A percentile compares a stretch with the other conserved stretches of the same genome.
These are phyloP conservation scores for Tringa solitaria DNA, from an alignment of 2,113 vertebrate species.

Conservation along the genomic window DNA sequence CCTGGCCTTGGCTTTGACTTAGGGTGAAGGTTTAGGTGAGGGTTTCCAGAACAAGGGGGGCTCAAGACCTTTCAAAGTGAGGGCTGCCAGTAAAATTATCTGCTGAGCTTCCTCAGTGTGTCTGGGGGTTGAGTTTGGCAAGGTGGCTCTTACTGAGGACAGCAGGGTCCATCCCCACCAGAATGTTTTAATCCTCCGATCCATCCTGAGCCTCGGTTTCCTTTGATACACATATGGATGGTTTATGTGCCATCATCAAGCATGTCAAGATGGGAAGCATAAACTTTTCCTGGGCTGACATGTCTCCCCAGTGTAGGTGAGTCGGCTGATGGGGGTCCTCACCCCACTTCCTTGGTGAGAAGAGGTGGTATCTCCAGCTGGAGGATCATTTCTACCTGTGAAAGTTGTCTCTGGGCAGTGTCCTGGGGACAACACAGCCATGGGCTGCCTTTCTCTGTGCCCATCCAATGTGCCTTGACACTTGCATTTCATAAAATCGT, in stretches of 20 bases:
- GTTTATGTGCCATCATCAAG: not conserved
- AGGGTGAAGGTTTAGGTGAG: not conserved
- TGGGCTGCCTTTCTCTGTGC: not conserved
- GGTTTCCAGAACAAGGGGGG: not conserved
- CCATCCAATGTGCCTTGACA: too few species aligned
- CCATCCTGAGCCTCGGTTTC: not conserved
- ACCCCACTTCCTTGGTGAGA: not conserved
- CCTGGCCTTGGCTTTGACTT: not conserved
- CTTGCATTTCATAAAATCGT: not conserved
- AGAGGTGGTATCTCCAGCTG: not conserved
- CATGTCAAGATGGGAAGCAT: not conserved
- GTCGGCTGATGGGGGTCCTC: not conserved
- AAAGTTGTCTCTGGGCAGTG: not conserved
- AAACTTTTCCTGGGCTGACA: not conserved
- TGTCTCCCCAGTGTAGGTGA: not conserved
- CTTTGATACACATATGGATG: not conserved
- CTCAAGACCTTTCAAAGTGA: not conserved
- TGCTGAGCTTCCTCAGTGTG: not conserved
- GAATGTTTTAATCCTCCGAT: not conserved
- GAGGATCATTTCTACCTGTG: rapidly evolving
- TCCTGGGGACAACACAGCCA: not conserved
- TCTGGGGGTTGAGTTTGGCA: not conserved
- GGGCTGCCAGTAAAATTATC: not conserved
- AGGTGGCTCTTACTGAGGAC: not conserved
- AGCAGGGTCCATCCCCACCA: rapidly evolving